These are phyloP conservation scores for Caprella mutica DNA, from an alignment of 2,888 invertebrate genomes.

Conservation along the genomic window DNA sequence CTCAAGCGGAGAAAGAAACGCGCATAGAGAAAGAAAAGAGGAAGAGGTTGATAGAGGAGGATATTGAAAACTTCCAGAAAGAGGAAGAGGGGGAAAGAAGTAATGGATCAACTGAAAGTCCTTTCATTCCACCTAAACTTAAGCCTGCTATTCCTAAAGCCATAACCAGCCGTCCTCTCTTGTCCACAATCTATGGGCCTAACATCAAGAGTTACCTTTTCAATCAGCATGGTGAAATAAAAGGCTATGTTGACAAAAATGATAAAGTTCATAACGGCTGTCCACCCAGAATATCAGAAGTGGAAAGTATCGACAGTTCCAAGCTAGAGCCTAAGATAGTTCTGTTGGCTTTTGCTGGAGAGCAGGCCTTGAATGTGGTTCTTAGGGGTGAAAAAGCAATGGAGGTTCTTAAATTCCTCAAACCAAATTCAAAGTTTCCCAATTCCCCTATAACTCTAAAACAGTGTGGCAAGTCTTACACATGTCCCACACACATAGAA, in stretches of 20 bases:
- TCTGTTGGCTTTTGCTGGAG: slow-evolving; percentile 22
- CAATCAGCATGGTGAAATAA: slow-evolving; percentile 20
- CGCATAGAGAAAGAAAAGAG: slow-evolving; percentile 16
- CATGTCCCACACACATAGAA: slow-evolving; percentile 27
- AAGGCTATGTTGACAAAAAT: slow-evolving; percentile 28
- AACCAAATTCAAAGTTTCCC: slow-evolving; percentile 22
- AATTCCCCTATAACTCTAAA: slow-evolving; percentile 29
- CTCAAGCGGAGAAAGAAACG: slow-evolving; percentile 25
- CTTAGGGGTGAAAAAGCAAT: slow-evolving; percentile 29
- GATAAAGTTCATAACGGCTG: slow-evolving; percentile 25
- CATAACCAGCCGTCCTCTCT: slow-evolving; percentile 1
- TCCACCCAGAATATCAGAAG: too few relatives aligned
- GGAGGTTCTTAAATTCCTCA: slow-evolving; percentile 25
- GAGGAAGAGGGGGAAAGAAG: background rate
- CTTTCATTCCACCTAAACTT: background rate
- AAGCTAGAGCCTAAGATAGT: slow-evolving; percentile 15
- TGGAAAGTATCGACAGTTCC: background rate
- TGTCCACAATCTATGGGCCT: slow-evolving; percentile 8
- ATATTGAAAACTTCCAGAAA: slow-evolving; percentile 8
- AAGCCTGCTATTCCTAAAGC: background rate
- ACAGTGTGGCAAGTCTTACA: slow-evolving; percentile 27
- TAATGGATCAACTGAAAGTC: background rate
- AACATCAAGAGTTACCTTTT: slow-evolving; percentile 25
- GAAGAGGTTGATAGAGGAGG: slow-evolving; percentile 19
- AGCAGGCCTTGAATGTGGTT: slow-evolving; percentile 21